Evolutionary conservation across 2,888 invertebrate genomes (phyloP), one percentile per base, ranked within the genome.

Genomic region (Pammene fasciana): DNA sequence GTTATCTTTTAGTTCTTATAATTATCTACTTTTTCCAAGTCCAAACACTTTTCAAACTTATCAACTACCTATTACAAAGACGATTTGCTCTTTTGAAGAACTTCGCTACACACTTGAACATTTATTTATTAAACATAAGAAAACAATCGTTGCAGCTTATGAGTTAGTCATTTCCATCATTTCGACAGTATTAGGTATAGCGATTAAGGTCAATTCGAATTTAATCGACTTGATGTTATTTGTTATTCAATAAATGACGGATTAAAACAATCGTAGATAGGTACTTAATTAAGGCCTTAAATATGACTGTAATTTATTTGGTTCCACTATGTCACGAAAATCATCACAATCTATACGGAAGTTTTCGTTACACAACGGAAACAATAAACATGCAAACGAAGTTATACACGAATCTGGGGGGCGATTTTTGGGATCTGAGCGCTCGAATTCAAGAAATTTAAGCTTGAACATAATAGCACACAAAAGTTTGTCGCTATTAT

Each of bases 21-120:
- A 10, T 38, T 14, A 8, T 26, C 4, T 11, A 0, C 26, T 16
- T 0, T 52, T 16, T 48, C 60, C 38, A 48, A 54, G 41, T 45
- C 59, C 46, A 18, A 48, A 48, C 61, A 62, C 52, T 55, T n/a
- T n/a, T 61, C 38, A 56, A 48, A 43, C 68, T 56, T 65, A 65
- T 55, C 36, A 57, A 57, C 65, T 70, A 26, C 26, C 26, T 26
- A 70, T 54, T 70, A 68, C 65, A 68, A 59, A 65, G 43, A 64
- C 41, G 55, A 59, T 45, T 68, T 26, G 57, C 70, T 41, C 70
- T 70, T 70, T 65, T 65, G 18, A 70, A 70, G 70, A 70, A 65
- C 54, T 55, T 43, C 61, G 52, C 68, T 70, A 70, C 65, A 70
- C 65, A 65, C 59, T 60, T 54, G 59, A 67, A 70, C 68, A 68